Base-by-base conservation (phyloP, 2,113 vertebrate species). In the Calyptommatus sinebrachiatus region DNA sequence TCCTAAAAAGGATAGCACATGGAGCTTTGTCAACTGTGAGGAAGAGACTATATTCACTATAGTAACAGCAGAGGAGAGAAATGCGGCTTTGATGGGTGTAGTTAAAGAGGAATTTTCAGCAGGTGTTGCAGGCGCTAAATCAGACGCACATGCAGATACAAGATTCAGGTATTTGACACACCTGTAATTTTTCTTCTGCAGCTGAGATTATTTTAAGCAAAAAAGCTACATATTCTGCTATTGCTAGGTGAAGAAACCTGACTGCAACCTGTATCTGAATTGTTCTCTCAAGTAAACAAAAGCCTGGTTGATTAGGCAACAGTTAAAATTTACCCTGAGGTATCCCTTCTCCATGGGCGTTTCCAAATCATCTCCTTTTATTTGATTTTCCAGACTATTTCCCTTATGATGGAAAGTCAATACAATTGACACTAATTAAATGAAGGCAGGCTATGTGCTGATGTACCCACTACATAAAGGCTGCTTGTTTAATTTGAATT, bases 311-410 rank as follows among this genome's bases (percentile, higher is more conserved):
- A 76, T 84, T 57, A 85, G 1, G 69, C 77, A 83, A 78, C 20
- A 71, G 5, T 62, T 79, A 67, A 57, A 57, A 57, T 83, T 79
- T 85, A 73, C 75, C 81, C 84, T 60, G 24, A 7, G 24, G 41
- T 88, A 71, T 62, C 84, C 74, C 75, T 77, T 86, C 65, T 78
- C 50, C 73, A 74, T 3, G 31, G 31, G 84, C 21, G 57, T 46
- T 85, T 70, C 72, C 71, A 20, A 31, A 77, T 75, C 28, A 71
- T 71, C 20, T n/a, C 20, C 72, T 85, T 1, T 5, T 67, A 29
- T 71, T 62, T 83, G 22, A 81, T 83, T 89, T 91, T 69, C 76
- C 53, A 65, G 53, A 78, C 21, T 77, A 74, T 86, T 89, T 89
- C 28, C 87, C 84, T 80, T 82, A 28, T 41, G 77, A 24, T 81